A percentile compares a stretch with the other conserved stretches of the same genome.
phyloP scores from a whole-genome alignment of 2,888 invertebrate species.

The Argynnis bischoffii region DNA sequence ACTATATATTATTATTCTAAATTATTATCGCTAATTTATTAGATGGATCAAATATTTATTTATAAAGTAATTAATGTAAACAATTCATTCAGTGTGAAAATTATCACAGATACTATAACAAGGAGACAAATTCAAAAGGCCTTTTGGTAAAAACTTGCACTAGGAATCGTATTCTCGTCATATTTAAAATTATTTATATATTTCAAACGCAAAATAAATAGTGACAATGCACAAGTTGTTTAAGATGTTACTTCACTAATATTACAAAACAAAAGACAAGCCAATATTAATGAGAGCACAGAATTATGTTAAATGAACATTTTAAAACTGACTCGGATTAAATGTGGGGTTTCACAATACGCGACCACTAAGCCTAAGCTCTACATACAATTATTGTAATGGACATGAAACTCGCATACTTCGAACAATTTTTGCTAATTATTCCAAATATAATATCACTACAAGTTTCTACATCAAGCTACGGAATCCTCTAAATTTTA shows the following conservation, averaged over 20 bases:
- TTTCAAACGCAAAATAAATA: conserved; percentile 9
- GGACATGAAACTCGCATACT: too few species aligned
- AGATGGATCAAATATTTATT: conserved; percentile 21
- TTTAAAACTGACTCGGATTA: not conserved
- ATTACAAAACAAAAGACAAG: not conserved
- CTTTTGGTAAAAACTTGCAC: conserved; percentile 23
- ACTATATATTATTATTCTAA: conserved; percentile 33
- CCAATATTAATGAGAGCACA: not conserved
- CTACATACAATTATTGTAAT: too few species aligned
- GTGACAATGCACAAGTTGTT: conserved; percentile 16
- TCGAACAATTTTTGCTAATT: too few species aligned
- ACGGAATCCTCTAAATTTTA: conserved; percentile 67
- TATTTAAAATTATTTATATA: conserved; percentile 11
- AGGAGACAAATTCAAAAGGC: conserved; percentile 31
- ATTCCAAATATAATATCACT: not conserved
- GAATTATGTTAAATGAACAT: not conserved
- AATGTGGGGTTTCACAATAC: too few species aligned
- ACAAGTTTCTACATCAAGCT: conserved; percentile 39
- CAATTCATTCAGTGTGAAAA: conserved; percentile 40
- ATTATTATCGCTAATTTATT: conserved; percentile 9
- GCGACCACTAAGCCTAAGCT: too few species aligned
- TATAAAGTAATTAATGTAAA: conserved; percentile 25
- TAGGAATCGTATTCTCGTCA: conserved; percentile 19
- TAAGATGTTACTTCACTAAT: not conserved
- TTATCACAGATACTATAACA: conserved; percentile 57